Base-by-base conservation (phyloP, 2,113 vertebrate species). In the Lonchura striata region DNA sequence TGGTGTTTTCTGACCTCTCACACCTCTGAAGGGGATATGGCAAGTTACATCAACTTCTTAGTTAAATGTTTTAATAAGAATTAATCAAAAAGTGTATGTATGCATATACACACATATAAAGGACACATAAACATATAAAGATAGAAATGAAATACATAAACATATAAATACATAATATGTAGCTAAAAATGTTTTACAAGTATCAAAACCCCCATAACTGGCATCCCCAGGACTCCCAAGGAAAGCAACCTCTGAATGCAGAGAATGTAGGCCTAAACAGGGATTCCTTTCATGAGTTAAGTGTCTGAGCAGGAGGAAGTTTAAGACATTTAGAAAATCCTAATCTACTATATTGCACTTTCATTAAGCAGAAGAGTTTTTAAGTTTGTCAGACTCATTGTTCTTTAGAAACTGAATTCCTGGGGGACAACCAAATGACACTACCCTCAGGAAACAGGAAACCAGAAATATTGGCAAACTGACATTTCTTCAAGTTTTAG, bases 401-500 rank as follows among this genome's bases (percentile, higher is more conserved):
- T 35, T 53, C 66, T 79, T 86, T 37, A 94, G 46, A 83, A 85
- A 77, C 20, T 66, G 69, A 90, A 77, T 90, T 96, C 80, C 60
- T 82, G 77, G 41, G 83, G 87, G 79, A 92, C 68, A 95, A 78
- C 46, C 71, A 80, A 92, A 63, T 65, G 82, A 89, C 82, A 88
- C 35, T 74, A 66, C n/a, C 21, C 84, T 68, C 66, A 91, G 92
- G 88, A 89, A 84, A 91, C 54, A 91, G 75, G 91, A 96, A 94
- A 90, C 79, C 85, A 87, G 49, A 88, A 96, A 83, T 84, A 96
- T 17, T 87, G 90, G 81, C 76, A 93, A 85, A 91, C 23, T 80
- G 52, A 87, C 68, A 86, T 86, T 95, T 91, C 68, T 92, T 88
- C 86, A 92, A 91, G 78, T 89, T 96, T 93, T 89, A 93, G 84